Percentiles rank a stretch among this genome's conserved stretches.
These are phyloP conservation scores for Cassiopea xamachana DNA, from an alignment of 30 jellyfish, hydroid and myxozoan species.

Conservation along the genomic window DNA sequence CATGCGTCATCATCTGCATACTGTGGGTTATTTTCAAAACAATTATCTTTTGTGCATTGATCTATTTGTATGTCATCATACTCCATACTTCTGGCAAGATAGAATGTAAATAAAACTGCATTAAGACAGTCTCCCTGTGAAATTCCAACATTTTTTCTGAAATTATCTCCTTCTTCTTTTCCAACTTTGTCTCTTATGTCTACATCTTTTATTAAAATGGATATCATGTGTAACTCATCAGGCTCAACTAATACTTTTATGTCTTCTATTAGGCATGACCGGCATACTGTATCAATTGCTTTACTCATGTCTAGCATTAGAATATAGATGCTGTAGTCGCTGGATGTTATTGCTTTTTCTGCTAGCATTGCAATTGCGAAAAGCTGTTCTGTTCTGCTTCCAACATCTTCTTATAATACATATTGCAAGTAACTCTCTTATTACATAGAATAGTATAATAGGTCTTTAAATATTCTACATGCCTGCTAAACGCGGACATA, in stretches of 20 bases:
- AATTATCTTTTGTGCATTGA: not conserved
- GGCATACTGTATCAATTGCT: conserved; percentile 36
- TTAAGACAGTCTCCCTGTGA: not conserved
- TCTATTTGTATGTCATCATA: not conserved
- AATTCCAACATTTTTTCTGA: conserved; percentile 24
- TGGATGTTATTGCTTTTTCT: too few relatives aligned
- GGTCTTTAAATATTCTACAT: too few relatives aligned
- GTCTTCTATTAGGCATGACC: not conserved
- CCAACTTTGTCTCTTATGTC: conserved; percentile 26
- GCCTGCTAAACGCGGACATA: too few relatives aligned
- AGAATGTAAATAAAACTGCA: conserved; percentile 17
- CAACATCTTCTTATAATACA: too few relatives aligned
- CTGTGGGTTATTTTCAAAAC: not conserved
- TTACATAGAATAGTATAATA: too few relatives aligned
- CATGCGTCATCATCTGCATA: not conserved
- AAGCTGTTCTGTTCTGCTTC: too few relatives aligned
- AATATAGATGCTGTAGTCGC: conserved; percentile 11
- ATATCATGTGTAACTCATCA: conserved; percentile 46
- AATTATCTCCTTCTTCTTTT: conserved; percentile 1
- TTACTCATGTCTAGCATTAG: conserved; percentile 51
- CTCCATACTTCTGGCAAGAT: conserved; percentile 32
- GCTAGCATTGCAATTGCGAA: too few relatives aligned
- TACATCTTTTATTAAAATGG: conserved; percentile 12
- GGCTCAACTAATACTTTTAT: conserved; percentile 1
- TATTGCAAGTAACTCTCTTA: too few relatives aligned